These are phyloP conservation scores for Crocuta crocuta DNA, from an alignment of 2,113 vertebrate species.

Conservation along the genomic window DNA sequence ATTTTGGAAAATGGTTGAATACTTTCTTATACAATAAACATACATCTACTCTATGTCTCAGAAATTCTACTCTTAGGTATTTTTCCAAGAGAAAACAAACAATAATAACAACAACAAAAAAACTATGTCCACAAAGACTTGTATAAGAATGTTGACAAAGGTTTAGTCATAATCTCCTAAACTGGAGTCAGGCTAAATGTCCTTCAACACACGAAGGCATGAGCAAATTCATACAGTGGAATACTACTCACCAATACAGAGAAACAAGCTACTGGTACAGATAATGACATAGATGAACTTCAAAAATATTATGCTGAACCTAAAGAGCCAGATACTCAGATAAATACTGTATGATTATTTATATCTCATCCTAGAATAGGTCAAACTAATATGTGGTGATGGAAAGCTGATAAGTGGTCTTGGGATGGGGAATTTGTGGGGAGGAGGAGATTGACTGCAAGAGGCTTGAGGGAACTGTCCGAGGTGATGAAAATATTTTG, in stretches of 20 bases:
- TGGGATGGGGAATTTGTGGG: too few species aligned
- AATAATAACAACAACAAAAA: neutral
- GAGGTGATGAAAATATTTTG: neutral
- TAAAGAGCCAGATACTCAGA: neutral
- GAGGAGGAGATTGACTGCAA: neutral
- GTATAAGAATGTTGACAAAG: neutral
- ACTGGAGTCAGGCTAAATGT: neutral
- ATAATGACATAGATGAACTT: neutral
- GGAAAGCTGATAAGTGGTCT: neutral
- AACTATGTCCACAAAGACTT: neutral
- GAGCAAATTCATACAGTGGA: neutral
- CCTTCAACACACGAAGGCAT: neutral
- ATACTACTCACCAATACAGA: neutral
- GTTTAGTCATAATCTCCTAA: neutral
- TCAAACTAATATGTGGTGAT: neutral
- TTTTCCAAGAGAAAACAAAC: neutral
- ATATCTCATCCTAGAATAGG: neutral
- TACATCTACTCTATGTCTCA: neutral
- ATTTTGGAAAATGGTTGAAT: neutral
- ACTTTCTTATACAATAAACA: neutral
- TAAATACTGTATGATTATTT: neutral
- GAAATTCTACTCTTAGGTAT: neutral
- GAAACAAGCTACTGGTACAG: neutral
- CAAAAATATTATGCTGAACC: neutral
- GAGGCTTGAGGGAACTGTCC: neutral